phyloP scores from a whole-genome alignment of 2,797 vertebrate species.

The Gallinago stenura region DNA sequence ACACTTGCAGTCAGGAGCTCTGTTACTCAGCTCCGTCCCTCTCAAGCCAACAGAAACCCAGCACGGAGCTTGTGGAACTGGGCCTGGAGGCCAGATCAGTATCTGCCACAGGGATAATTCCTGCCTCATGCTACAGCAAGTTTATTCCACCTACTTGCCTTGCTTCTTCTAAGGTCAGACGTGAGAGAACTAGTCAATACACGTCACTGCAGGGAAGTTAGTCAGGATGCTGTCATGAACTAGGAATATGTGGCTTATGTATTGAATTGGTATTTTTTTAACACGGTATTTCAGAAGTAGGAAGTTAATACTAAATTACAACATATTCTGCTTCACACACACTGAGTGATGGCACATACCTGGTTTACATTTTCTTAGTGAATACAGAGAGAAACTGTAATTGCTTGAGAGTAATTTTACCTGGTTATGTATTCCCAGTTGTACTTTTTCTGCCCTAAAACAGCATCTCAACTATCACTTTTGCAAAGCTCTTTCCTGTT shows the following conservation, averaged over 20 bases:
- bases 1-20: neutral
- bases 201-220: neutral
- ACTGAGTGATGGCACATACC: fast-evolving
- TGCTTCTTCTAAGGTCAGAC: neutral
- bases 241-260: fast-evolving
- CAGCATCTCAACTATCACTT: neutral
- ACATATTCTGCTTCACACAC: neutral
- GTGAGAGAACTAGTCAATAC: neutral
- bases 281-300: neutral
- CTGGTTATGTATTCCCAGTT: neutral
- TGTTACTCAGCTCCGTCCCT: neutral
- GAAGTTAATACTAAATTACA: neutral
- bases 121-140: neutral
- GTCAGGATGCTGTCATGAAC: neutral
- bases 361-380: neutral
- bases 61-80: neutral
- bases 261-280: neutral
- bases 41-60: neutral
- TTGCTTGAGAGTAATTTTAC: neutral
- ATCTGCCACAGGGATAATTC: neutral
- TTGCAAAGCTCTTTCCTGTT: neutral
- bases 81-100: neutral
- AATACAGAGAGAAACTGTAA: neutral
- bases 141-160: constrained; percentile 1
- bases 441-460: neutral